Conservation (phyloP, 2,113 vertebrate species). For the Trematomus loennbergii region DNA sequence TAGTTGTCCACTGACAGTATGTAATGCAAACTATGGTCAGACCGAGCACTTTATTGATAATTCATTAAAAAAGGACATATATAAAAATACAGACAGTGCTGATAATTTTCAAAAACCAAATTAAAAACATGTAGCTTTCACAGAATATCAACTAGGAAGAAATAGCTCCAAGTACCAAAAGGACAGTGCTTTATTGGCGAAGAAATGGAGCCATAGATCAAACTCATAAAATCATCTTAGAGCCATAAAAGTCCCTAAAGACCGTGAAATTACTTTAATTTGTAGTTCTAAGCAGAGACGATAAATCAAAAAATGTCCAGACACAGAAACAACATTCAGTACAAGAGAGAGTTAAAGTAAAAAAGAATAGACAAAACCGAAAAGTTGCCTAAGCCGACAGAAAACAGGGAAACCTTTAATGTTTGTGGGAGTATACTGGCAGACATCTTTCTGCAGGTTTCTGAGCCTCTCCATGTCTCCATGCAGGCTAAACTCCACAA, state of each 20-base stretch:
- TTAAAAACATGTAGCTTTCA: not conserved
- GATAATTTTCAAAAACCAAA: not conserved
- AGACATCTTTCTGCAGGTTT: constrained; percentile 21
- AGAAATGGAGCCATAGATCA: not conserved
- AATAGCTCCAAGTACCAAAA: not conserved
- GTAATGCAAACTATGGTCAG: not conserved
- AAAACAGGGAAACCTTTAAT: constrained; percentile 14
- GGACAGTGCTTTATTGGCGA: not conserved
- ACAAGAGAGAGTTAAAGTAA: constrained; percentile 2
- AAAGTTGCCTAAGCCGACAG: not conserved
- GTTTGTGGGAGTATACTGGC: constrained; percentile 28
- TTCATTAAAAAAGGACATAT: not conserved
- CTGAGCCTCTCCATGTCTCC: constrained; percentile 25
- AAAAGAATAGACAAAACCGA: not conserved
- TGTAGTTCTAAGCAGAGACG: constrained; percentile 23
- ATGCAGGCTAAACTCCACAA: constrained; percentile 42
- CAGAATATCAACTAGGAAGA: not conserved
- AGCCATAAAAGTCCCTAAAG: constrained; percentile 21
- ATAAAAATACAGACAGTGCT: not conserved
- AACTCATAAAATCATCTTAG: constrained; percentile 19
- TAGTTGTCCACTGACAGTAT: too few species aligned
- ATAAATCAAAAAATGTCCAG: constrained; percentile 13
- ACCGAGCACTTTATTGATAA: not conserved
- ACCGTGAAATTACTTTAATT: constrained; percentile 24
- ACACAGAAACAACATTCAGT: too few species aligned